Conservation (phyloP, 2,888 invertebrate genomes). For the Cotesia congregata region DNA sequence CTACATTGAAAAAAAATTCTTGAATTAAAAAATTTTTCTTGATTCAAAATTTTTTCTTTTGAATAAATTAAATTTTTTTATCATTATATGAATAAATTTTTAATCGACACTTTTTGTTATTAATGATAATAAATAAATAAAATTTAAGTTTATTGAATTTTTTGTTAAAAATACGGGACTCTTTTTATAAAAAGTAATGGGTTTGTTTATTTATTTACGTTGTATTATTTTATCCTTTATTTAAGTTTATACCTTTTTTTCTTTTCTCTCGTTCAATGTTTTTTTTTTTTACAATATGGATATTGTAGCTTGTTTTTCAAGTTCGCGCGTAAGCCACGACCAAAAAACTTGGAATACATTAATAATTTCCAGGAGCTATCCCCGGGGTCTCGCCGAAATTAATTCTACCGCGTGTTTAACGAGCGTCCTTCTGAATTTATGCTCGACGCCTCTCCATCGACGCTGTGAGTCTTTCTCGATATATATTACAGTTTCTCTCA, state of each 20-base stretch:
- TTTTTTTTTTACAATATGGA: neutral
- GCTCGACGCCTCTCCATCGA: slow-evolving; percentile 42
- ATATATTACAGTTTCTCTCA: slow-evolving; percentile 18
- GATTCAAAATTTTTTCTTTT: too few relatives aligned
- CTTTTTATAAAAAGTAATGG: too few relatives aligned
- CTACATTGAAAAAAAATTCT: too few relatives aligned
- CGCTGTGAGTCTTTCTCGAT: slow-evolving; percentile 32
- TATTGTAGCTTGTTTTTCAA: slow-evolving; percentile 10
- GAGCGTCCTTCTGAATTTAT: slow-evolving; percentile 42
- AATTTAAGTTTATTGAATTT: too few relatives aligned
- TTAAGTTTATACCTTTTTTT: slow-evolving; percentile 51
- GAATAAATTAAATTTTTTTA: too few relatives aligned
- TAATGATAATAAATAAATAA: too few relatives aligned
- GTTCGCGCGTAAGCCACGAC: slow-evolving; percentile 49
- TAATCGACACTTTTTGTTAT: too few relatives aligned
- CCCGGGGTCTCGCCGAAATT: slow-evolving; percentile 50
- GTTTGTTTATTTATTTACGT: neutral
- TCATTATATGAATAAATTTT: too few relatives aligned
- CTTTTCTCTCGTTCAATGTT: slow-evolving; percentile 54
- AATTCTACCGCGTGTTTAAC: slow-evolving; percentile 42
- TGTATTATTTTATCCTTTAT: slow-evolving; percentile 29
- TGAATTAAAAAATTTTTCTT: too few relatives aligned
- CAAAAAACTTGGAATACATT: slow-evolving; percentile 65
- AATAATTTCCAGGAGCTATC: slow-evolving; percentile 60
- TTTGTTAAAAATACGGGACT: too few relatives aligned